Percentiles rank a stretch among this genome's conserved stretches.
phyloP scores from a whole-genome alignment of 2,113 vertebrate species.

The Salminus brasiliensis region DNA sequence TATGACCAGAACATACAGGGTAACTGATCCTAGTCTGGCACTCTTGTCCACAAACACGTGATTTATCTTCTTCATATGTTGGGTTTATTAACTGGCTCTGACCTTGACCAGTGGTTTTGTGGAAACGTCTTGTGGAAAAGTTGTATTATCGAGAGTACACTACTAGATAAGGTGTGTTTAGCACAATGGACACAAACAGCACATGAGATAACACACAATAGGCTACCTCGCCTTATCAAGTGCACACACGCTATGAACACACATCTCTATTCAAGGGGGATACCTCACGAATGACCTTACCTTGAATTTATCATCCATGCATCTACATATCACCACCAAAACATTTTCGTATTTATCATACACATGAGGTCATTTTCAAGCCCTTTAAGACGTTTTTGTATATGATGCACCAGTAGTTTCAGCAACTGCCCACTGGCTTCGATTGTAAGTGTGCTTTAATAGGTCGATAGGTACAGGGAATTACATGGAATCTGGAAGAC shows the following conservation, averaged over 20 bases:
- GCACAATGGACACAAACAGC: slow-evolving; percentile 26
- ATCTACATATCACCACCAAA: not conserved
- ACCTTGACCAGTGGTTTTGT: not conserved
- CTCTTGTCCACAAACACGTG: not conserved
- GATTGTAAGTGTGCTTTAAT: too few relatives aligned
- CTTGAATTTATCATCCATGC: not conserved
- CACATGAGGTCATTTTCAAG: not conserved
- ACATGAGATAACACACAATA: slow-evolving; percentile 11
- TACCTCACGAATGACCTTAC: not conserved
- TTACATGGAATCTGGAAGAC: too few relatives aligned
- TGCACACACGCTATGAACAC: not conserved
- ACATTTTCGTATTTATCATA: not conserved
- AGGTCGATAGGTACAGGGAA: too few relatives aligned
- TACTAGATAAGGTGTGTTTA: slow-evolving; percentile 46
- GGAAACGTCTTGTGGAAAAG: slow-evolving; percentile 37
- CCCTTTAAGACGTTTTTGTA: not conserved
- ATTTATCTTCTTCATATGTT: not conserved
- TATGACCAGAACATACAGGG: not conserved
- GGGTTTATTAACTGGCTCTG: not conserved
- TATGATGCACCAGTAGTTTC: not conserved
- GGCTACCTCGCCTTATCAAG: slow-evolving; percentile 24
- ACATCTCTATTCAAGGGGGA: not conserved
- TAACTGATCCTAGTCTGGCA: too few relatives aligned
- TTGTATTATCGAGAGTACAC: slow-evolving; percentile 25
- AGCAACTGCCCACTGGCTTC: too few relatives aligned